Evolutionary conservation across 1,140 invertebrate genomes (phyloP), one percentile per base, ranked within the genome.

Genomic region (Armadillidium nasatum): DNA sequence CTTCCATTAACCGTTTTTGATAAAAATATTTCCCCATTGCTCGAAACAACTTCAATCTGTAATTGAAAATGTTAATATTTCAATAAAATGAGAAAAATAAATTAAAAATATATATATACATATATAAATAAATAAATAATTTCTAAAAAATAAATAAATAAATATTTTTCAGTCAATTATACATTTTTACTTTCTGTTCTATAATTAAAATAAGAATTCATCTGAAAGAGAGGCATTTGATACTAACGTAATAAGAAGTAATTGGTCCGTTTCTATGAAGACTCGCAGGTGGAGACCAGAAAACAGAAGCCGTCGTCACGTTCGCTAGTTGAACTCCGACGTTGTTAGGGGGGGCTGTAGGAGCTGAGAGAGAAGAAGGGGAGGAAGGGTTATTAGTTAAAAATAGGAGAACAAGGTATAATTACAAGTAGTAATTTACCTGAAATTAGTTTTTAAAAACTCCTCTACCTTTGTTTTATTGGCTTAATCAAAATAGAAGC

Each of bases 21-120:
- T 15, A 79, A 50, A 60, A 79, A 79, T 11, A 76, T 70, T 10
- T 44, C 23, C 3, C 78, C 75, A 23, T 74, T 45, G 21, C 54
- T 72, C 3, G 72, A 66, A 54, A 76, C 78, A 44, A 79, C 60
- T 60, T 79, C 78, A 15, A 79, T 43, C 78, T 79, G 75, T 21
- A 46, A 23, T 23, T 33, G 50, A n/a, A 0, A 10, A 50, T 50
- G 15, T 50, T 10, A 10, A 50, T 50, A 50, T 50, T 10, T 50
- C n/a, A n/a, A n/a, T n/a, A n/a, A n/a, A n/a, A n/a, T n/a, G n/a
- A n/a, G n/a, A n/a, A n/a, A n/a, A n/a, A n/a, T n/a, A n/a, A n/a
- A n/a, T n/a, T n/a, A 50, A 10, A 50, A 10, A 50, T 50, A 50
- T 50, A 50, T 50, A 50, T 50, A 50, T 50, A 50, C 15, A 50